phyloP scores from a whole-genome alignment of 2,797 vertebrate species.

The Brotula barbata region DNA sequence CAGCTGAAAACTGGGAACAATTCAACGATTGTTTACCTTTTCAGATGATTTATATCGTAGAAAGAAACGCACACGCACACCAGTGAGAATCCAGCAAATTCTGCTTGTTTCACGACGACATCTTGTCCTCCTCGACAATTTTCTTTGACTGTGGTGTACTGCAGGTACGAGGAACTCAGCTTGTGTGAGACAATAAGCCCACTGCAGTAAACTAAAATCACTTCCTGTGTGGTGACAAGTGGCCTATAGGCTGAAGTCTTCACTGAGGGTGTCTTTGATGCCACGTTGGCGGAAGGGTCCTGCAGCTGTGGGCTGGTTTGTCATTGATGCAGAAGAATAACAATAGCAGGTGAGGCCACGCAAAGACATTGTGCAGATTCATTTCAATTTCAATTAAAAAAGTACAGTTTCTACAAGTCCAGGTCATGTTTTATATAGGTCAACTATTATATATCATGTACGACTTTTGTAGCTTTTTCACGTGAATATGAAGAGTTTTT shows the following conservation, averaged over 20 bases:
- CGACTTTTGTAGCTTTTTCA: too few relatives aligned
- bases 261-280: conserved; percentile 11
- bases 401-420: too few relatives aligned
- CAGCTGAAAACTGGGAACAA: background rate
- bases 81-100: conserved; percentile 20
- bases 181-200: conserved; percentile 33
- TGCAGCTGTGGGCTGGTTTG: background rate
- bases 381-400: too few relatives aligned
- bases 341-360: background rate
- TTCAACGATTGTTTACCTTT: conserved; percentile 46
- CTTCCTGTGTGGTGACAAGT: conserved; percentile 70
- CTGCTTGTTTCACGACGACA: conserved; percentile 7
- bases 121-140: background rate
- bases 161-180: background rate
- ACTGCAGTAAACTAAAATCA: conserved; percentile 49
- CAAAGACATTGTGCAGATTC: background rate
- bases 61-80: conserved; percentile 5
- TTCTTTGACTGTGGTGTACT: conserved; percentile 10
- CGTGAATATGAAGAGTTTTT: background rate
- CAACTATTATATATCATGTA: too few relatives aligned
- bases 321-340: background rate
- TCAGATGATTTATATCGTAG: conserved; percentile 23
- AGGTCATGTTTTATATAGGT: too few relatives aligned
- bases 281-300: background rate
- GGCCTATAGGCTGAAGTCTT: conserved; percentile 40